A percentile compares a stretch with the other conserved stretches of the same genome.
Evolutionary conservation across 1,140 invertebrate species (phyloP).

Genomic region (Meteorus sp.): DNA sequence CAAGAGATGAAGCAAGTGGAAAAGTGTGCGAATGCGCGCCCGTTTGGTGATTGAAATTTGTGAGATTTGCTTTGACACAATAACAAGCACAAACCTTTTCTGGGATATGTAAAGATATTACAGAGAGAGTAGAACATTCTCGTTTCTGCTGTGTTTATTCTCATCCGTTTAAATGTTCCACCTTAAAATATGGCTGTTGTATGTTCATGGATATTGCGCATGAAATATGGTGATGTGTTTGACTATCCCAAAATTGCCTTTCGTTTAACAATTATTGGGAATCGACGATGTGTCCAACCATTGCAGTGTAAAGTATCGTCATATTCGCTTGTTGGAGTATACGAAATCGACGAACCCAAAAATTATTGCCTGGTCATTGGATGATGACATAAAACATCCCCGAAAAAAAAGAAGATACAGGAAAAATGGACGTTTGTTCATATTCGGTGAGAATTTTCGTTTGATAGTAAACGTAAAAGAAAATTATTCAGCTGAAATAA

Average conservation of each 20-base stretch:
- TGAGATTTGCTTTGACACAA: constrained; percentile 59
- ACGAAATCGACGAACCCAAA: constrained; percentile 14
- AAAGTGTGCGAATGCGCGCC: background rate
- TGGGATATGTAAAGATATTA: constrained; percentile 25
- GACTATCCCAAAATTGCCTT: constrained; percentile 27
- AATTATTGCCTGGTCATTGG: constrained; percentile 10
- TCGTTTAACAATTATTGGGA: constrained; percentile 34
- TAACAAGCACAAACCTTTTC: constrained; percentile 44
- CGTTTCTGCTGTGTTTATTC: background rate
- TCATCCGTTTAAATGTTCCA: background rate
- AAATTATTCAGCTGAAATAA: too few species aligned
- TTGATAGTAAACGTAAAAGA: too few species aligned
- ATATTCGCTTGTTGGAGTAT: too few species aligned
- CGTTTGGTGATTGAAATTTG: constrained; percentile 57
- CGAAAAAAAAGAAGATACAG: too few species aligned
- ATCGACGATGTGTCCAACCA: constrained; percentile 25
- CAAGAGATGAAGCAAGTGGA: background rate
- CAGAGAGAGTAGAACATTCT: too few species aligned
- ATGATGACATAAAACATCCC: too few species aligned
- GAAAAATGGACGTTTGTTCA: too few species aligned
- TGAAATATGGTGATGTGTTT: constrained; percentile 6
- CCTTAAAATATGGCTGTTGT: constrained; percentile 19
- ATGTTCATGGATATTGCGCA: constrained; percentile 6
- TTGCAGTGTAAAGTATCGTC: constrained; percentile 32
- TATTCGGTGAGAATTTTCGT: too few species aligned